Percentiles rank a stretch among this genome's conserved stretches.
Conservation (phyloP, 2,113 vertebrate genomes). For the Heloderma charlesbogerti region DNA sequence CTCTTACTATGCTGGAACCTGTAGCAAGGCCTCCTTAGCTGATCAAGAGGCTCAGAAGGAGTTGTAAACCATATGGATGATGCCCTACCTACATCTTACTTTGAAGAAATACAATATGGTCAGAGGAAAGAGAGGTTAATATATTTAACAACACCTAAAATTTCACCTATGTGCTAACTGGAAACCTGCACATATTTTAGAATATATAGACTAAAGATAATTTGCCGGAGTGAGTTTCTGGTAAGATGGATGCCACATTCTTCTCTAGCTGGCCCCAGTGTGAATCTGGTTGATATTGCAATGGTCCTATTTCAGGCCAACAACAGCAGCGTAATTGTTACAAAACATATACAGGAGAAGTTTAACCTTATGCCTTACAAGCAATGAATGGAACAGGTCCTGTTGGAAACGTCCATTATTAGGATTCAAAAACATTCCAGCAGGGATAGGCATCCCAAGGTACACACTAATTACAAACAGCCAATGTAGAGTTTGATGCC, state of each 20-base stretch:
- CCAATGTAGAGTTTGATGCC: background rate
- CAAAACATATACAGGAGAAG: background rate
- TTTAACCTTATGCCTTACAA: background rate
- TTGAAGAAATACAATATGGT: background rate
- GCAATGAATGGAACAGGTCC: background rate
- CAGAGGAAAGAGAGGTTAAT: background rate
- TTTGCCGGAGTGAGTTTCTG: background rate
- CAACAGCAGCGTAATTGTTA: background rate
- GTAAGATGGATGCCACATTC: background rate
- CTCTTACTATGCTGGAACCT: too few relatives aligned
- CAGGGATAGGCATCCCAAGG: slow-evolving; percentile 1
- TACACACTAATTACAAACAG: slow-evolving; percentile 31
- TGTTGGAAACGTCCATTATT: slow-evolving; percentile 3
- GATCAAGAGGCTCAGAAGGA: background rate
- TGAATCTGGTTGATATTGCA: background rate
- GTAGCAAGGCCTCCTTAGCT: too few relatives aligned
- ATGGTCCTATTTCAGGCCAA: background rate
- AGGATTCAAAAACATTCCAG: background rate
- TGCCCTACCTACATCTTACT: background rate
- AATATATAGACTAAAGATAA: background rate
- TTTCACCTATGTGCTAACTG: background rate
- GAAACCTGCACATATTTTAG: background rate
- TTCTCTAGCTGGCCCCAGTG: background rate
- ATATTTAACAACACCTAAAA: background rate
- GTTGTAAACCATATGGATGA: background rate